A percentile compares a stretch with the other conserved stretches of the same genome.
Conservation (phyloP, 2,797 vertebrate genomes). For the Gambelia wislizenii region DNA sequence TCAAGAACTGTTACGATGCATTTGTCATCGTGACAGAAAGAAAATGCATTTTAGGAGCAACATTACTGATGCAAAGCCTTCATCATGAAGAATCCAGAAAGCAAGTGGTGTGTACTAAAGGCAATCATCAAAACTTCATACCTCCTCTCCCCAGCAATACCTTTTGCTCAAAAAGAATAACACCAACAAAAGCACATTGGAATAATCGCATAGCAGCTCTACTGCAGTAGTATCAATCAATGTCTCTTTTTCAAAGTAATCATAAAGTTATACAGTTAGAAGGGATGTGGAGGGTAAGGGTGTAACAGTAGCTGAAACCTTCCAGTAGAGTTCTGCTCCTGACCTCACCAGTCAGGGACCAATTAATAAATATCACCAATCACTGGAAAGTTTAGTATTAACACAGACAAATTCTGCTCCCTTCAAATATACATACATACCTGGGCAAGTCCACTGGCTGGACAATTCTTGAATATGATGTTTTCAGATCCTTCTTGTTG, state of each 20-base stretch:
- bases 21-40: conserved; percentile 37
- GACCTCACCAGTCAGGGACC: not conserved
- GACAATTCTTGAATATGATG: not conserved
- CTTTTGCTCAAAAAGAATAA: not conserved
- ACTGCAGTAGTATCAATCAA: not conserved
- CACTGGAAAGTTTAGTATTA: not conserved
- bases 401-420: not conserved
- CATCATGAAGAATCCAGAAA: conserved; percentile 15
- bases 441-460: not conserved
- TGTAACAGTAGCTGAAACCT: not conserved
- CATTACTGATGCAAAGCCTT: conserved; percentile 20
- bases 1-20: conserved; percentile 28
- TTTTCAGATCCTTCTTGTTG: not conserved
- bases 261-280: not conserved
- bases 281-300: not conserved
- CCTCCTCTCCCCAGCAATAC: conserved; percentile 5
- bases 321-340: not conserved
- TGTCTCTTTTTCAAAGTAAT: not conserved
- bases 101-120: not conserved
- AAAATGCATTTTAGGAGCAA: conserved; percentile 17
- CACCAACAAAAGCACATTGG: not conserved
- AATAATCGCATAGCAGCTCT: conserved; percentile 3
- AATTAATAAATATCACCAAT: not conserved
- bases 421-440: not conserved
- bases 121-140: conserved; percentile 19